These are phyloP conservation scores for Malurus leucopterus DNA, from an alignment of 2,797 vertebrate genomes.

Conservation along the genomic window DNA sequence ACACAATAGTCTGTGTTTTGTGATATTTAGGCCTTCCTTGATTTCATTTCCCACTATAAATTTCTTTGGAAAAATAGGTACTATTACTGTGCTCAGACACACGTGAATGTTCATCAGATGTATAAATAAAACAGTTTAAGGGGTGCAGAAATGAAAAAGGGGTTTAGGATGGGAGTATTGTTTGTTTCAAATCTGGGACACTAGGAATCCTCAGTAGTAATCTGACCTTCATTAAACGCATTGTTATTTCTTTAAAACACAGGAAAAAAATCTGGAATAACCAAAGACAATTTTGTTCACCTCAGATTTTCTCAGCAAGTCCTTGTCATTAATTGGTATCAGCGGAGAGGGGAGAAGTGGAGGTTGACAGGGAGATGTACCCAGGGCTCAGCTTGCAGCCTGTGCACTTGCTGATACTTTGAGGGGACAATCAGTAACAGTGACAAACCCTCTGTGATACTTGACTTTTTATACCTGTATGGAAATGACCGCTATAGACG, in stretches of 20 bases:
- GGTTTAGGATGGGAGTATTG: rapidly evolving
- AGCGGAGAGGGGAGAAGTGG: neutral
- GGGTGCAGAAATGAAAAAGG: neutral
- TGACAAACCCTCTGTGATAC: neutral
- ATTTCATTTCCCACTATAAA: neutral
- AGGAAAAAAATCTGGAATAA: neutral
- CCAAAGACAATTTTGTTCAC: neutral
- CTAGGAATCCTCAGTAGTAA: neutral
- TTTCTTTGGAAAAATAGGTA: neutral
- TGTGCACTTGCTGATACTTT: neutral
- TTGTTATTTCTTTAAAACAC: neutral
- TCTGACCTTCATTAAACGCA: neutral
- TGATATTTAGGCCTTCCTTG: neutral
- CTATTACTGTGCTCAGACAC: neutral
- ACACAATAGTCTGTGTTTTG: neutral
- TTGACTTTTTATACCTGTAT: neutral
- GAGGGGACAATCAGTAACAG: rapidly evolving
- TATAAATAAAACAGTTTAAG: neutral
- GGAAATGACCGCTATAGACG: neutral
- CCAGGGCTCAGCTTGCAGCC: neutral
- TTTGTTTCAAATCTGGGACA: neutral
- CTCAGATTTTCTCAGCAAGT: neutral
- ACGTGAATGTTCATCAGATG: neutral
- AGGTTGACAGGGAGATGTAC: neutral
- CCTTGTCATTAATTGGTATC: neutral